Conservation (phyloP, 2,797 vertebrate species). For the Sebastes cheni region DNA sequence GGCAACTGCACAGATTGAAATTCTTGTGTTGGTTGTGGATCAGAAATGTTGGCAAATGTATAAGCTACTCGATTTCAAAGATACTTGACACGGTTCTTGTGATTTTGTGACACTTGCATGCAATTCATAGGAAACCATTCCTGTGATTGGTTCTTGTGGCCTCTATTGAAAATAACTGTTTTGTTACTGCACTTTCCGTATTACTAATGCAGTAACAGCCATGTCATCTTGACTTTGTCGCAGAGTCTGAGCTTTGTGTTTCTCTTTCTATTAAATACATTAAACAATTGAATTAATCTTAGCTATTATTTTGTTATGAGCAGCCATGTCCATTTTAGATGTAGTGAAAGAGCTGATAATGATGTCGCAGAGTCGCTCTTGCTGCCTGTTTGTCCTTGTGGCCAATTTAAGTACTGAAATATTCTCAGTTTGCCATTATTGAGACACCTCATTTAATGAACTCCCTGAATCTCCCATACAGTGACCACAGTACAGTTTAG, state of each 20-base stretch:
- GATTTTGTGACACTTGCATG: not conserved
- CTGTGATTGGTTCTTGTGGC: not conserved
- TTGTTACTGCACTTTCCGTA: not conserved
- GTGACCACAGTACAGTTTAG: not conserved
- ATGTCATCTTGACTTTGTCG: not conserved
- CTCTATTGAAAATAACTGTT: not conserved
- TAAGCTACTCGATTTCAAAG: not conserved
- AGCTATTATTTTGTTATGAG: not conserved
- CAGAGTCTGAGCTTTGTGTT: not conserved
- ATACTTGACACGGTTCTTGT: not conserved
- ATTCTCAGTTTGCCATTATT: not conserved
- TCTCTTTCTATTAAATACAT: not conserved
- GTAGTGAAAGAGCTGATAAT: not conserved
- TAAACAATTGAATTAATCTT: not conserved
- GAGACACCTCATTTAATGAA: not conserved
- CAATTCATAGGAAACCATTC: not conserved
- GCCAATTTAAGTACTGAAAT: not conserved
- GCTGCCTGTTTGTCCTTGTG: not conserved
- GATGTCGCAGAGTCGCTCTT: not conserved
- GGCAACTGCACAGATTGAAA: not conserved
- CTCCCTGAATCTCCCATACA: not conserved
- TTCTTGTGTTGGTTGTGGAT: not conserved
- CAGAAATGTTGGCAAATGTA: not conserved
- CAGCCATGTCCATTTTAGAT: not conserved
- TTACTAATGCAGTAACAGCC: not conserved